phyloP scores from a whole-genome alignment of 1,140 invertebrate genomes.

The Manduca sexta region DNA sequence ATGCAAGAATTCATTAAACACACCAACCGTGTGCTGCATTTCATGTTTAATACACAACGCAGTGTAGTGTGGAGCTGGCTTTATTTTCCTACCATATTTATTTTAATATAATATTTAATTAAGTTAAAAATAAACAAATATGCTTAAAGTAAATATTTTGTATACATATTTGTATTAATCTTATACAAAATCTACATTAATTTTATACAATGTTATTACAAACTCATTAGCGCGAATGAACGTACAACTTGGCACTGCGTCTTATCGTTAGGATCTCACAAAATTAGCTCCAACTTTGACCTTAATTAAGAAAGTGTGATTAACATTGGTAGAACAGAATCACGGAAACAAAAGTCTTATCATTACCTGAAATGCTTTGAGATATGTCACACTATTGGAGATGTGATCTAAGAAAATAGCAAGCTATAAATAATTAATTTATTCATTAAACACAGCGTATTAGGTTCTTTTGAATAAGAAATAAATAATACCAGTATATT shows the following conservation, averaged over 20 bases:
- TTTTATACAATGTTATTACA: slow-evolving; percentile 23
- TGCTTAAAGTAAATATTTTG: no score
- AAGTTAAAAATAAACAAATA: no score
- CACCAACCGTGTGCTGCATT: slow-evolving; percentile 9
- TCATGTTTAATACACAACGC: background rate
- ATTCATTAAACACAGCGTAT: no score
- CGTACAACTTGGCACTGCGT: slow-evolving; percentile 26
- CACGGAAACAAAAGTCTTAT: slow-evolving; percentile 68
- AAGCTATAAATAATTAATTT: no score
- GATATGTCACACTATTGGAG: background rate
- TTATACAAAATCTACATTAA: no score
- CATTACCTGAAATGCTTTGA: slow-evolving; percentile 21
- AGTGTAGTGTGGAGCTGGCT: background rate
- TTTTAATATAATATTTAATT: no score
- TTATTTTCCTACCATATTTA: no score
- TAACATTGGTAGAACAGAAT: slow-evolving; percentile 59
- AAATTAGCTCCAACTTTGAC: slow-evolving; percentile 57
- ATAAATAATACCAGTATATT: no score
- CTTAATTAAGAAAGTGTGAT: slow-evolving; percentile 71
- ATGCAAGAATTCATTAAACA: slow-evolving; percentile 35
- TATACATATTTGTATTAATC: no score
- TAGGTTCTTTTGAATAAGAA: no score
- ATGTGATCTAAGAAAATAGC: background rate
- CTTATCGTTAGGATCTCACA: slow-evolving; percentile 54
- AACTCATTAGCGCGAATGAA: slow-evolving; percentile 55